Percentiles rank a stretch among this genome's conserved stretches.
Evolutionary conservation across 2,113 vertebrate species (phyloP).

Genomic region (Dryoscopus gambensis): DNA sequence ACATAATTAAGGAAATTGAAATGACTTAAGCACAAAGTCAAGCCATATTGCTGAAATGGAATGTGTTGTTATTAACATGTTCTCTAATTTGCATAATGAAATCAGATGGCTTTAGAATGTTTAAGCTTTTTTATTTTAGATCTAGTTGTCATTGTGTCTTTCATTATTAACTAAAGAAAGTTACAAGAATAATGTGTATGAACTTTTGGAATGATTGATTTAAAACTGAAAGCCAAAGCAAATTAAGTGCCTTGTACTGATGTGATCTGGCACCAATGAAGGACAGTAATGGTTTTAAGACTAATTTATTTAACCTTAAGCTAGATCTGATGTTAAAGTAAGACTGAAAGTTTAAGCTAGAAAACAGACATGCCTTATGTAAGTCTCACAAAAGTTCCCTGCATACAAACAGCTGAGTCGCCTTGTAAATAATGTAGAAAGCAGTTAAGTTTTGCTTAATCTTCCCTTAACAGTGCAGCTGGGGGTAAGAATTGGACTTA

Average conservation of each 20-base stretch:
- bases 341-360: not conserved
- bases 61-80: constrained; percentile 8
- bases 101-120: constrained; percentile 30
- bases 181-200: not conserved
- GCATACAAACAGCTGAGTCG: not conserved
- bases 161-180: constrained; percentile 14
- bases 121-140: constrained; percentile 15
- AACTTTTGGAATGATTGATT: constrained; percentile 35
- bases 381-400: not conserved
- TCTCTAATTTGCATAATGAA: constrained; percentile 46
- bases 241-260: not conserved
- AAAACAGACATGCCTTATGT: not conserved
- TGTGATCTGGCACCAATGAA: not conserved
- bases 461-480: not conserved
- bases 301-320: not conserved
- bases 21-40: constrained; percentile 9
- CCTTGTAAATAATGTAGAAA: not conserved
- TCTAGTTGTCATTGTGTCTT: constrained; percentile 34
- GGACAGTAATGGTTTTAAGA: not conserved
- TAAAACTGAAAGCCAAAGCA: constrained; percentile 10
- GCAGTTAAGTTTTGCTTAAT: not conserved
- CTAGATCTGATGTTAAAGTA: not conserved
- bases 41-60: not conserved
- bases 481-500: not conserved
- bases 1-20: not conserved